Evolutionary conservation across 2,797 vertebrate species (phyloP).

Genomic region (Gymnothorax reevesii): DNA sequence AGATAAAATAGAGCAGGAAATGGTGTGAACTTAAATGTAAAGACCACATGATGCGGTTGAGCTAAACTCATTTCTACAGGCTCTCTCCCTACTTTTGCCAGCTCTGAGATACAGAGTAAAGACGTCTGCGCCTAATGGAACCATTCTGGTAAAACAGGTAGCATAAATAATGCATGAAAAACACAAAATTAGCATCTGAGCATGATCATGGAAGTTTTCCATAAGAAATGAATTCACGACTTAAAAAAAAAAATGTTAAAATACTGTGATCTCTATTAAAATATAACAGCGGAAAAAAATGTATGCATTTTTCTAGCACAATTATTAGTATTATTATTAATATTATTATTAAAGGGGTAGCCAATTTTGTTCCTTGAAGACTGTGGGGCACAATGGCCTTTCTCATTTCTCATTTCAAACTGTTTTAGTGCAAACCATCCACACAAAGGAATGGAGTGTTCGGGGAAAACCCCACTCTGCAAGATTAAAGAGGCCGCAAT

Average conservation of each 20-base stretch:
- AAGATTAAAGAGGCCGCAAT: background rate
- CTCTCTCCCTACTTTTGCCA: background rate
- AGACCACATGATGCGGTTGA: background rate
- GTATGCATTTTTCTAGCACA: background rate
- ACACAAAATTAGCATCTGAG: background rate
- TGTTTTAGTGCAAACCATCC: background rate
- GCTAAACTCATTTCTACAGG: background rate
- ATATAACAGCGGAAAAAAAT: background rate
- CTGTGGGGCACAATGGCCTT: too few relatives aligned
- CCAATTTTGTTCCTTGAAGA: background rate
- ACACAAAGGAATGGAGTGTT: background rate
- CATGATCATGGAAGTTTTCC: background rate
- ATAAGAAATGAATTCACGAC: background rate
- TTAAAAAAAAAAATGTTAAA: background rate
- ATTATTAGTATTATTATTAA: background rate
- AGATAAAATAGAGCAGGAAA: background rate
- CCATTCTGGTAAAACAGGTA: background rate
- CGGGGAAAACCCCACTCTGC: background rate
- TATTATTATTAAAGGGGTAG: background rate
- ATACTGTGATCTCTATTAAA: background rate
- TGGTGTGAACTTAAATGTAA: background rate
- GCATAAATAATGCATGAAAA: background rate
- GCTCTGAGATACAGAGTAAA: background rate
- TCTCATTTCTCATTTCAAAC: background rate
- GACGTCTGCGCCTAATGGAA: background rate